These are phyloP conservation scores for Hipposideros armiger DNA, from an alignment of 2,113 vertebrate species.

Conservation along the genomic window DNA sequence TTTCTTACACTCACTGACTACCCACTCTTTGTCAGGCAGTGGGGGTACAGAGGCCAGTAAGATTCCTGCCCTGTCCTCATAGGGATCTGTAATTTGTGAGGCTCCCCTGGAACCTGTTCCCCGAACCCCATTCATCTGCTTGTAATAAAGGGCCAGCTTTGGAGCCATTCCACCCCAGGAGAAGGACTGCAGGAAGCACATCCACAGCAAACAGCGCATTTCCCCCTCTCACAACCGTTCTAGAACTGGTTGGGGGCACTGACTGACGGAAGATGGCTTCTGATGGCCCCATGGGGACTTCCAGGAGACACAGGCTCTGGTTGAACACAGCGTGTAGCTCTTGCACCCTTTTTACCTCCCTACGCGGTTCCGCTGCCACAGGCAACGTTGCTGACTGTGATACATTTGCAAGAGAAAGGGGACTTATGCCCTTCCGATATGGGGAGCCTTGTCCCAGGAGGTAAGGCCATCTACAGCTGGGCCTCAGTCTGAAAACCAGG, in stretches of 20 bases:
- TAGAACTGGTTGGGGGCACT: neutral
- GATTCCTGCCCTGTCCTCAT: accelerated
- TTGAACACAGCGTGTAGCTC: accelerated
- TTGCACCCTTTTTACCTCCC: neutral
- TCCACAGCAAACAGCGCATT: too few species aligned
- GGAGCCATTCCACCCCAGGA: too few species aligned
- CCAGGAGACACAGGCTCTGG: neutral
- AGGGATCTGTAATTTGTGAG: accelerated
- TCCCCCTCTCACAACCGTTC: accelerated
- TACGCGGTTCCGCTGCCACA: accelerated
- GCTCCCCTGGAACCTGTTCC: accelerated
- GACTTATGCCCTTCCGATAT: accelerated
- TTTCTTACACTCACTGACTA: neutral
- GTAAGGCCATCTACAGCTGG: accelerated
- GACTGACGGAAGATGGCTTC: neutral
- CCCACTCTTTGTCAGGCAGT: accelerated
- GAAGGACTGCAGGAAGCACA: too few species aligned
- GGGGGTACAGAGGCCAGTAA: neutral
- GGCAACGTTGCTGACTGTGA: accelerated
- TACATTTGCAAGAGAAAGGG: neutral
- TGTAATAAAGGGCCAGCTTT: neutral
- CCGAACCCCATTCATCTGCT: neutral
- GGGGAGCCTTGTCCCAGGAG: neutral
- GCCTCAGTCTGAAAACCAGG: neutral
- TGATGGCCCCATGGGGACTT: neutral